Percentiles rank a stretch among this genome's conserved stretches.
phyloP scores from a whole-genome alignment of 2,113 vertebrate species.

The Seriola aureovittata region DNA sequence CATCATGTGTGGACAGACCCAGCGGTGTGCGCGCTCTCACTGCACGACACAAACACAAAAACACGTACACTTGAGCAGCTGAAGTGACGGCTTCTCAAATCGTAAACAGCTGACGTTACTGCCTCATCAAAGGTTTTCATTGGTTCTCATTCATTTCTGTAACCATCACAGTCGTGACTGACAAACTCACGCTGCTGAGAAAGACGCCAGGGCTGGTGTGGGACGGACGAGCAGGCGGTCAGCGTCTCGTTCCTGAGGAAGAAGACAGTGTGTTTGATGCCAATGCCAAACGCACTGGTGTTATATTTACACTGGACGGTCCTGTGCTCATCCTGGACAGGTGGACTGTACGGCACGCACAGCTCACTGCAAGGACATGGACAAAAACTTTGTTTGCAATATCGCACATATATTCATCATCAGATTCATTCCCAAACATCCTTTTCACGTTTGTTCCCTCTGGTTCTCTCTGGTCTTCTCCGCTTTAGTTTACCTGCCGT shows the following conservation, averaged over 20 bases:
- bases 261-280: constrained; percentile 45
- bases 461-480: background rate
- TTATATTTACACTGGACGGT: constrained; percentile 61
- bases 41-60: constrained; percentile 48
- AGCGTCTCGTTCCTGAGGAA: constrained; percentile 46
- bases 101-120: too few relatives aligned
- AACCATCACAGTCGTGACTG: background rate
- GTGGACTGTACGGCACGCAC: constrained; percentile 38
- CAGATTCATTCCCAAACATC: fast-evolving
- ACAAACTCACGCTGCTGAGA: constrained; percentile 69
- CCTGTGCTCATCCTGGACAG: background rate
- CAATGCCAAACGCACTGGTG: fast-evolving
- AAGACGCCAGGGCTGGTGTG: constrained; percentile 29
- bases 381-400: background rate
- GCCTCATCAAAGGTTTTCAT: background rate
- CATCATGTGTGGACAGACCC: constrained; percentile 29
- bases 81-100: too few relatives aligned
- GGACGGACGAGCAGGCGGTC: constrained; percentile 24
- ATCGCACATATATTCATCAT: background rate
- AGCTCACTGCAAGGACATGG: constrained; percentile 26
- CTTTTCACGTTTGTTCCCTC: background rate
- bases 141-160: background rate
- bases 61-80: background rate
- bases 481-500: background rate
- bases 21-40: constrained; percentile 71